Evolutionary conservation across 35 echinoderm and acorn worm genomes (phyloP), one percentile per base, ranked within the genome.

Genomic region (Apostichopus parvimensis): DNA sequence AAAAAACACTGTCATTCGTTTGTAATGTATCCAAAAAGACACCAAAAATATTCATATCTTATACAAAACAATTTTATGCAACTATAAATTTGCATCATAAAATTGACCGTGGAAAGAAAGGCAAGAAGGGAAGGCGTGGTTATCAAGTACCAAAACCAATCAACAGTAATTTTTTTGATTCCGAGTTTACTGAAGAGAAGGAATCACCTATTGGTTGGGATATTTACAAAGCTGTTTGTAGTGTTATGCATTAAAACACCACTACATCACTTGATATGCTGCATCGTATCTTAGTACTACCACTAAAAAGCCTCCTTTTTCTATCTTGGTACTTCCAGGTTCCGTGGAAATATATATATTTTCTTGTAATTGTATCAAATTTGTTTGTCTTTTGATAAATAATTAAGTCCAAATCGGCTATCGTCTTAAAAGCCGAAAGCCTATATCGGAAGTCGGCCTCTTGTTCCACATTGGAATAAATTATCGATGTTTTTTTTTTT

Each of bases 321-420:
- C 71, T 75, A 75, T 75, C 71, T 18, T n/a, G 71, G 71, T 75
- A 75, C 71, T 75, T 75, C 71, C 71, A 75, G 71, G 71, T 75
- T 45, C 71, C 6, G 71, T 75, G 71, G 17, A 75, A 45, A 45
- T 45, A 45, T 45, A 45, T 45, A 75, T 75, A 75, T 75, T 75
- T 75, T 75, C 18, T 2, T 18, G 71, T 75, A 75, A 75, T 75
- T 75, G 71, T 75, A 75, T 20, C 71, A 75, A 75, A 0, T 75
- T 75, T 75, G 71, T 75, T 22, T 75, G 71, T 75, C 71, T 75
- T 75, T 75, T 75, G 71, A 75, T 75, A 75, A 75, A 75, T n/a
- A 75, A 61, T 61, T 61, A 22, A 75, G 34, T 75, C 71, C 71
- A 75, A 22, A 75, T 75, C 6, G 58, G 34, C 34, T 0, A 45